A percentile compares a stretch with the other conserved stretches of the same genome.
These are phyloP conservation scores for Platorchestia sp. DNA, from an alignment of 1,140 invertebrate species.

Conservation along the genomic window DNA sequence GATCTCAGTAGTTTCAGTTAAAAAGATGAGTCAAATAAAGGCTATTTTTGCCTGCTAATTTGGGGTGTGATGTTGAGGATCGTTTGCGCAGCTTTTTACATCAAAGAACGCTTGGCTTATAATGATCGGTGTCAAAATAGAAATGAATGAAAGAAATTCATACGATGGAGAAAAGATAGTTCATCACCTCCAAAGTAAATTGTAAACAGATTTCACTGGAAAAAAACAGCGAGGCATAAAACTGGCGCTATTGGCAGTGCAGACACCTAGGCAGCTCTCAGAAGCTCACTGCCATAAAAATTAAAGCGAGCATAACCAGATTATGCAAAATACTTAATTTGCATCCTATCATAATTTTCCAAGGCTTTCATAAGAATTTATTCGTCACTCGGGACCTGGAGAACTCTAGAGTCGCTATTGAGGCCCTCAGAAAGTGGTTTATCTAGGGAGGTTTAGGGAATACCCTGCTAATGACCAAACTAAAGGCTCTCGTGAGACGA, in stretches of 20 bases:
- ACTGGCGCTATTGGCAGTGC: neutral
- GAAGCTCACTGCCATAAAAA: conserved; percentile 19
- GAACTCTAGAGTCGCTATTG: conserved; percentile 19
- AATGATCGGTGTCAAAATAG: too few relatives aligned
- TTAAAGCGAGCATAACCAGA: conserved; percentile 47
- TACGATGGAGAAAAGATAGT: too few relatives aligned
- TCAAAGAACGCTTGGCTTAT: too few relatives aligned
- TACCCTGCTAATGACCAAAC: conserved; percentile 23
- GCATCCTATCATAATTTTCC: conserved; percentile 50
- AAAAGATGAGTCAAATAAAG: too few relatives aligned
- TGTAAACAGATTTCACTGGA: neutral
- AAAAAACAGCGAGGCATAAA: neutral
- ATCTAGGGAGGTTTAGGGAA: conserved; percentile 13
- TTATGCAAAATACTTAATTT: conserved; percentile 49
- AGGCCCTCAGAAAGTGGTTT: conserved; percentile 43
- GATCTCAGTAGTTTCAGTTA: too few relatives aligned
- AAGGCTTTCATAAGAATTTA: conserved; percentile 46
- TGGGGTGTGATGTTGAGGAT: too few relatives aligned
- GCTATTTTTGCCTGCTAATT: too few relatives aligned
- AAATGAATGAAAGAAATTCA: too few relatives aligned
- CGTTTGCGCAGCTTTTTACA: too few relatives aligned
- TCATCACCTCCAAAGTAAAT: too few relatives aligned
- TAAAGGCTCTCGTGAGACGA: neutral
- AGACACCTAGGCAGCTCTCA: neutral
- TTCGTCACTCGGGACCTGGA: conserved; percentile 25